Percentiles rank a stretch among this genome's conserved stretches.
These are phyloP conservation scores for Aporophyla lueneburgensis DNA, from an alignment of 2,888 invertebrate species.

Conservation along the genomic window DNA sequence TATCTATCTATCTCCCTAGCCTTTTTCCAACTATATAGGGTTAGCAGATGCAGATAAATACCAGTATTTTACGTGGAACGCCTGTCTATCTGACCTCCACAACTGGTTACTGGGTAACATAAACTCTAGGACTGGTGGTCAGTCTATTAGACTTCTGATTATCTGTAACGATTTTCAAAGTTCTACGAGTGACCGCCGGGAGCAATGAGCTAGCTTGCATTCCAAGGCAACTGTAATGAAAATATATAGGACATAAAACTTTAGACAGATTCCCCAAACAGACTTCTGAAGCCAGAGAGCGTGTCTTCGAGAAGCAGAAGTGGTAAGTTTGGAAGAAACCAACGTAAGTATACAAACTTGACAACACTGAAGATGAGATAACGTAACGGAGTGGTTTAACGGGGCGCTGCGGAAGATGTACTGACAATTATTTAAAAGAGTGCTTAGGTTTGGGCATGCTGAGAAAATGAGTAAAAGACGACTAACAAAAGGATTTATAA, in stretches of 20 bases:
- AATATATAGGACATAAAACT: neutral
- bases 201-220: no score
- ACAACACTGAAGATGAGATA: neutral
- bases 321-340: neutral
- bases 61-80: no score
- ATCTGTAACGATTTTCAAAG: no score
- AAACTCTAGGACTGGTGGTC: no score
- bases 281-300: neutral
- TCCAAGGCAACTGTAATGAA: no score
- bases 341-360: neutral
- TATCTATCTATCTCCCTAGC: no score
- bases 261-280: neutral
- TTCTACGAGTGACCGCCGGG: neutral
- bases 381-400: neutral
- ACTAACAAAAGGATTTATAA: no score
- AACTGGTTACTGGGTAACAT: no score
- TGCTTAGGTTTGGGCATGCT: neutral
- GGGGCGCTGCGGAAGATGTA: neutral
- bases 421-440: neutral
- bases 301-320: neutral
- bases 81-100: no score
- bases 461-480: neutral
- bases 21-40: no score
- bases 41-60: no score
- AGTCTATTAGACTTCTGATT: no score